Evolutionary conservation across 2,797 vertebrate species (phyloP), one percentile per base, ranked within the genome.

Genomic region (Hapalemur alaotrensis): DNA sequence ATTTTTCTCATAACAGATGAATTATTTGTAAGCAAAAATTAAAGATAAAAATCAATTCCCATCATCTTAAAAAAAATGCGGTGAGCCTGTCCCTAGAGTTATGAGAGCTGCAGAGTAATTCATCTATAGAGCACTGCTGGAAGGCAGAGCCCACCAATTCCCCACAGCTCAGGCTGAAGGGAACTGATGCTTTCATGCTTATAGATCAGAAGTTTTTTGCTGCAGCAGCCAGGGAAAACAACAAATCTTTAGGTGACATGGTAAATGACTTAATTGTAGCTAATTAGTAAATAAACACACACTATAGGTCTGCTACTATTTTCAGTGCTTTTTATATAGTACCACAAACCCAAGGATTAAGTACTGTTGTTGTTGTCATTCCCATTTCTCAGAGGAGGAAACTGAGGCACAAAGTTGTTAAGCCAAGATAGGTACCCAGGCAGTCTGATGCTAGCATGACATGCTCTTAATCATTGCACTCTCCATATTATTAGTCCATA

Each of bases 1-100:
- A 95, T 93, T 96, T 97, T 96, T 97, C 91, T 97, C 89, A 72
- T 87, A 96, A 97, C 86, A 95, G 93, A 97, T 96, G 91, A 95
- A 96, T 97, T 97, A 97, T 97, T 97, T 97, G 98, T 97, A 93
- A 97, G 94, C 91, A 97, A 97, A 97, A 97, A 92, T 97, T 97
- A 95, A 93, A 96, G 94, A 96, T 95, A 97, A 96, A 98, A 98
- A 96, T 97, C 91, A 97, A 92, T 97, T 91, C 30, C 86, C 89
- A 93, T 97, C 83, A 93, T 95, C 78, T 95, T 85, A 70, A 65
- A 88, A 87, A 94, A 97, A 90, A 91, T 50, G 72, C 92, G 82
- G 57, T 65, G 81, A 96, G 84, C n/a, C 5, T 69, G 18, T 97
- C 95, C 89, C 96, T 73, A 65, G 95, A 94, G 92, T 73, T 63